Percentiles rank a stretch among this genome's conserved stretches.
phyloP scores from a whole-genome alignment of 2,113 vertebrate species.

The Climacteris rufus region DNA sequence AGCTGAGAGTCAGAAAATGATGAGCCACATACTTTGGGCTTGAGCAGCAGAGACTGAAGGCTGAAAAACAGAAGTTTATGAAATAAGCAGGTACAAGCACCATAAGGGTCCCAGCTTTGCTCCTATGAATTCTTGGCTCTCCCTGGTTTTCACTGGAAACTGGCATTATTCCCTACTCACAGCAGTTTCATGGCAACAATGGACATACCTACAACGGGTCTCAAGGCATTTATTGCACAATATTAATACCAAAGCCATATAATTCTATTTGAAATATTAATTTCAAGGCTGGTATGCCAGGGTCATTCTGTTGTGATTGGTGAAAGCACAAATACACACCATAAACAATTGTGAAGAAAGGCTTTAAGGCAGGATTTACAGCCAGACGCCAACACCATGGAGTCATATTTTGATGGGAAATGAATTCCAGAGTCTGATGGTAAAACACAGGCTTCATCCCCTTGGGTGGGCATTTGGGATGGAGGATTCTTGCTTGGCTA shows the following conservation, averaged over 20 bases:
- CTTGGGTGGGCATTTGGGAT: constrained; percentile 10
- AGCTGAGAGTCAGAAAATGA: not conserved
- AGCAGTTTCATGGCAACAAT: not conserved
- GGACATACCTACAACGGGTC: not conserved
- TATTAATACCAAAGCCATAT: not conserved
- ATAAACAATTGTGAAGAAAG: not conserved
- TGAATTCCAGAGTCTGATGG: constrained; percentile 17
- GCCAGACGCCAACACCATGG: not conserved
- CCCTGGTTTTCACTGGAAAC: not conserved
- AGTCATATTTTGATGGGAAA: constrained; percentile 20
- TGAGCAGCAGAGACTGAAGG: not conserved
- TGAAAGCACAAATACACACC: not conserved
- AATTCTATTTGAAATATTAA: not conserved
- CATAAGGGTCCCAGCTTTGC: not conserved
- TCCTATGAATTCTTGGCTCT: not conserved
- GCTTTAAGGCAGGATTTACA: constrained; percentile 37
- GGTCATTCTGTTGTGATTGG: not conserved
- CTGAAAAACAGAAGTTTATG: not conserved
- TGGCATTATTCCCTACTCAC: not conserved
- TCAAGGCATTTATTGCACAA: not conserved
- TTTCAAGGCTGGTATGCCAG: not conserved
- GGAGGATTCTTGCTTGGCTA: not conserved
- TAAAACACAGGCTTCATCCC: not conserved
- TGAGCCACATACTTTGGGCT: not conserved
- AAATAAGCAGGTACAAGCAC: not conserved